phyloP scores from a whole-genome alignment of 2,797 vertebrate species.

The Enteromius treurensis region DNA sequence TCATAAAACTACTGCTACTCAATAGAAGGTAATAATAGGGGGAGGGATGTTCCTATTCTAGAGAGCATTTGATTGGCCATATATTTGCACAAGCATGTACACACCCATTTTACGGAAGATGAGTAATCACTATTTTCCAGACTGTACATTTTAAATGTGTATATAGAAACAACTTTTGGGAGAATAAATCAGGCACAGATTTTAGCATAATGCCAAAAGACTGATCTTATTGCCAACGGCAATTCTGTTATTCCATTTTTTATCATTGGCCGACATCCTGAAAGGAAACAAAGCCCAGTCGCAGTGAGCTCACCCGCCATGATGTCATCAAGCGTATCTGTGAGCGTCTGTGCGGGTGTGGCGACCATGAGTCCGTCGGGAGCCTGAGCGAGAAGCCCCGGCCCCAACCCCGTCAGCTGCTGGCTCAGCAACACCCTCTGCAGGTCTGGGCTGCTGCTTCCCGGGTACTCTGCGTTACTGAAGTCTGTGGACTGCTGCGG shows the following conservation, averaged over 20 bases:
- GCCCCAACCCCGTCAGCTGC: slow-evolving; percentile 85
- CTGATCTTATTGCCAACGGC: background rate
- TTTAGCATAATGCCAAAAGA: background rate
- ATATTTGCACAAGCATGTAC: background rate
- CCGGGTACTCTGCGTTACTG: slow-evolving; percentile 88
- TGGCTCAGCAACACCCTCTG: slow-evolving; percentile 92
- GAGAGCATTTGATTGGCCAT: background rate
- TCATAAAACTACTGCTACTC: background rate
- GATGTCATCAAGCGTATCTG: slow-evolving; percentile 99
- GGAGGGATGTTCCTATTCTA: background rate
- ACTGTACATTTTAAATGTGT: background rate
- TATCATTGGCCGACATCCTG: background rate
- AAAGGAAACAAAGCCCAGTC: background rate
- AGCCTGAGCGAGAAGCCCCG: slow-evolving; percentile 87
- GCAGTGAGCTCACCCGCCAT: slow-evolving; percentile 85
- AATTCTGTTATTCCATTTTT: background rate
- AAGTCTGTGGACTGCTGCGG: slow-evolving; percentile 84
- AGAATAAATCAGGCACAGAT: background rate
- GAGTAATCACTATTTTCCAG: background rate
- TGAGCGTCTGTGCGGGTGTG: slow-evolving; percentile 98
- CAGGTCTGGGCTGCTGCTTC: slow-evolving; percentile 90
- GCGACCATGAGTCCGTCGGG: slow-evolving; percentile 98
- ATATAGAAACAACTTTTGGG: background rate
- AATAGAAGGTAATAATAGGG: no score
- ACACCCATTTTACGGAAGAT: background rate